Base-by-base conservation (phyloP, 2,113 vertebrate species). In the Turnix velox region DNA sequence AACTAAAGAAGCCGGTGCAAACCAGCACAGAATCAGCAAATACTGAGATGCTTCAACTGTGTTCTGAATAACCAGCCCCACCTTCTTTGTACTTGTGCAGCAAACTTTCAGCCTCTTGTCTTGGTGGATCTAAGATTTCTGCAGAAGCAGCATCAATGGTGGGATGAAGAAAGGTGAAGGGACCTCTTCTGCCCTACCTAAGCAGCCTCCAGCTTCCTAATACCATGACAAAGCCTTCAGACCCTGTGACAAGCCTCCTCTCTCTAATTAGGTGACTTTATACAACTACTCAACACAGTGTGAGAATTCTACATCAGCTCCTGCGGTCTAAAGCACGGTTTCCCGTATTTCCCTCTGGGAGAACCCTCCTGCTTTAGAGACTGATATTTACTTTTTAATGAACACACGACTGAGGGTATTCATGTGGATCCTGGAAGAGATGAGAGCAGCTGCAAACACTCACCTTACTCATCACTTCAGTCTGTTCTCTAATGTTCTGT, bases 321-420 rank as follows among this genome's bases (percentile, higher is more conserved):
- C 4, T 18, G 51, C 18, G 2, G 30, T 31, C 78, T 20, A 13
- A 69, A 27, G 4, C 67, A 33, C 0, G 0, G 78, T 37, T 28
- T n/a, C n/a, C n/a, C 90, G 30, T 4, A 43, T 8, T 35, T 73
- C 84, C 71, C 57, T 69, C 3, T 8, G 71, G 90, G 75, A 89
- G 13, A 88, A 68, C 52, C 71, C 71, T 87, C 52, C 66, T 76
- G 76, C 84, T 78, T 57, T 8, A 69, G 31, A 54, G 31, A n/a
- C 2, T 14, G 61, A 7, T 19, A 63, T 33, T 89, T 58, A 5
- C 30, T 62, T 57, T 84, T 77, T 78, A 80, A 69, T 46, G 76
- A 86, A 30, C 54, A 90, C 16, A 39, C 0, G 0, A 30, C 65
- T 62, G 20, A 4, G 5, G 23, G 37, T 49, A 37, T 80, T 80